phyloP scores from a whole-genome alignment of 2,888 invertebrate species.

The Trissolcus japonicus region DNA sequence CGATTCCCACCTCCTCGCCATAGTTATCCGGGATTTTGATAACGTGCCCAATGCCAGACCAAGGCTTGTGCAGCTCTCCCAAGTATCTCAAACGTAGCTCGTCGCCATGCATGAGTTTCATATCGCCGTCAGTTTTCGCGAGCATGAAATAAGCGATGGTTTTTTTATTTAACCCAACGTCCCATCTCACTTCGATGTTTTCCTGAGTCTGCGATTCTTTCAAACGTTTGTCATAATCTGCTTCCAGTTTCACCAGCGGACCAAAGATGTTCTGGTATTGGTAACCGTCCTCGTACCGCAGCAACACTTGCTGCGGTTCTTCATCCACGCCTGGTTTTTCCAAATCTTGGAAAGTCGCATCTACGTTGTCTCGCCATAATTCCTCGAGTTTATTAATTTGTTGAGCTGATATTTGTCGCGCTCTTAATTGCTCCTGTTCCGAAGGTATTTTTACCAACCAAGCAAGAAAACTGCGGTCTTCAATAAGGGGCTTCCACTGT shows the following conservation, averaged over 20 bases:
- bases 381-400: slow-evolving; percentile 99
- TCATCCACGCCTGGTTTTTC: slow-evolving; percentile 99
- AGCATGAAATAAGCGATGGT: slow-evolving; percentile 98
- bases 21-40: slow-evolving; percentile 97
- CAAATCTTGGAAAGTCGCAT: slow-evolving; percentile 97
- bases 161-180: slow-evolving; percentile 98
- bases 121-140: slow-evolving; percentile 98
- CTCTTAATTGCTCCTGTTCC: slow-evolving; percentile 96
- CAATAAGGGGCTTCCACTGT: slow-evolving; percentile 98
- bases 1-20: slow-evolving; percentile 98
- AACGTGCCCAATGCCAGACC: slow-evolving; percentile 99
- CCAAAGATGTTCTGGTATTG: slow-evolving; percentile 99
- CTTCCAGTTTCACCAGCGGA: slow-evolving; percentile 94
- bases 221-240: slow-evolving; percentile 97
- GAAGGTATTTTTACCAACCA: slow-evolving; percentile 99
- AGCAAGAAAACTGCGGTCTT: slow-evolving; percentile 95
- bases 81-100: slow-evolving; percentile 94
- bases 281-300: slow-evolving; percentile 97
- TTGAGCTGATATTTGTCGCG: slow-evolving; percentile 96
- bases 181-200: slow-evolving; percentile 99
- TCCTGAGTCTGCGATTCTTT: slow-evolving; percentile 99
- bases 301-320: slow-evolving; percentile 89
- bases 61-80: slow-evolving; percentile 94
- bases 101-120: slow-evolving; percentile 99
- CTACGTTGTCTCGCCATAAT: slow-evolving; percentile 98